A percentile compares a stretch with the other conserved stretches of the same genome.
These are phyloP conservation scores for Tachina fera DNA, from an alignment of 2,888 invertebrate species.

Conservation along the genomic window DNA sequence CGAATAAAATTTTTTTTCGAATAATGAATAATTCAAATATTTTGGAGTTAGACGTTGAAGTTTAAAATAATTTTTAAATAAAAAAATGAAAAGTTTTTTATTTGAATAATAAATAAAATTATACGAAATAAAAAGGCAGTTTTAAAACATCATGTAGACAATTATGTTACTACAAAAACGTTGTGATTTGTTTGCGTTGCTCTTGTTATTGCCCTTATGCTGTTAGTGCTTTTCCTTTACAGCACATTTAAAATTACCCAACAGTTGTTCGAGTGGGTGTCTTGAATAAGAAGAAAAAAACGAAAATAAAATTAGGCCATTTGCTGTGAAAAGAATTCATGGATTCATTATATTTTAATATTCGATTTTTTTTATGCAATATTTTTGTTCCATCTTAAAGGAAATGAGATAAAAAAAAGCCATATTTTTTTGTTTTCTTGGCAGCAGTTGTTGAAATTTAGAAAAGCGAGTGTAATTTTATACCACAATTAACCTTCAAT, in stretches of 20 bases:
- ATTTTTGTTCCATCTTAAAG: conserved; percentile 41
- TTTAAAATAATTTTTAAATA: too few species aligned
- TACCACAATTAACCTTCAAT: conserved; percentile 44
- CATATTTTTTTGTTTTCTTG: conserved; percentile 39
- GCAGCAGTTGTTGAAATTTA: conserved; percentile 53
- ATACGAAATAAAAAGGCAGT: too few species aligned
- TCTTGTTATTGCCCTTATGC: conserved; percentile 5
- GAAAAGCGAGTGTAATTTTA: conserved; percentile 13
- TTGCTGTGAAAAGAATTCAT: conserved; percentile 60
- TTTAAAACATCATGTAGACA: background rate
- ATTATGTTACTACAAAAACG: conserved; percentile 43
- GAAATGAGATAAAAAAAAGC: conserved; percentile 65
- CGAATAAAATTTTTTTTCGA: too few species aligned
- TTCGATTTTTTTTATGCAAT: conserved; percentile 27
- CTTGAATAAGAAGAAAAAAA: conserved; percentile 8
- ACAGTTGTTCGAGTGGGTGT: conserved; percentile 44
- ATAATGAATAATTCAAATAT: too few species aligned
- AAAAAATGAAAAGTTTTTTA: too few species aligned
- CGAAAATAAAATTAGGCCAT: conserved; percentile 59
- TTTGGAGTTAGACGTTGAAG: too few species aligned
- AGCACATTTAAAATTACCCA: conserved; percentile 45
- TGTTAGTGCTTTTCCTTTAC: conserved; percentile 8
- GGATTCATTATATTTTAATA: conserved; percentile 46
- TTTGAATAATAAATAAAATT: too few species aligned
- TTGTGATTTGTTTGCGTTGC: conserved; percentile 29